Evolutionary conservation across 2,888 invertebrate genomes (phyloP), one percentile per base, ranked within the genome.

Genomic region (Blastobasis adustella): DNA sequence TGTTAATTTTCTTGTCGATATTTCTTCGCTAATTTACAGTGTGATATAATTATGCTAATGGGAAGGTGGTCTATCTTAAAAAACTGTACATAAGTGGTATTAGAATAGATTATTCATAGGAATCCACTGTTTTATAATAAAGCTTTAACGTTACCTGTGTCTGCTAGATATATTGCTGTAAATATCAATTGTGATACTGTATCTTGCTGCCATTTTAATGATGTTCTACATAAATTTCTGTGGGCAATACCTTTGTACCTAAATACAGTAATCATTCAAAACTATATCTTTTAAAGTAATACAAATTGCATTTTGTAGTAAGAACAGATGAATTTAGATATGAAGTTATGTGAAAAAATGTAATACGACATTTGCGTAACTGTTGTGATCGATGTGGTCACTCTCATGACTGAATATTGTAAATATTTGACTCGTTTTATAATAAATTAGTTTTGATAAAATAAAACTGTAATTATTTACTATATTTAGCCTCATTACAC

Each of bases 371-470:
- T 40, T 40, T 8, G 41, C 41, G 6, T 9, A 9, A 40, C 41
- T 8, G 2, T 40, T 40, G 9, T 40, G 41, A 6, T 40, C 6
- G 1, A 40, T 8, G 41, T 8, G 73, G 67, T 73, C 72, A 65
- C 66, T 66, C 75, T 78, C 67, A 77, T 79, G 87, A 88, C 87
- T 88, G 87, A 87, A 83, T 82, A 82, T 71, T 86, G 85, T 86
- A 85, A 82, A 85, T 85, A 84, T 69, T 69, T 68, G 59, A 73
- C 66, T 79, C 76, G 76, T 80, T 83, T 82, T 82, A 71, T 79
- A 81, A 81, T 79, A 81, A 82, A 76, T 65, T 76, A 78, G 71
- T 78, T 76, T 76, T 76, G 72, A 69, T 72, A 74, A 59, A 23
- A 23, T 23, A 23, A 23, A 23, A 23, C 23, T 23, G 23, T 23